Conservation (phyloP, 92 coral and sea anemone genomes). For the Diadumene lineata region DNA sequence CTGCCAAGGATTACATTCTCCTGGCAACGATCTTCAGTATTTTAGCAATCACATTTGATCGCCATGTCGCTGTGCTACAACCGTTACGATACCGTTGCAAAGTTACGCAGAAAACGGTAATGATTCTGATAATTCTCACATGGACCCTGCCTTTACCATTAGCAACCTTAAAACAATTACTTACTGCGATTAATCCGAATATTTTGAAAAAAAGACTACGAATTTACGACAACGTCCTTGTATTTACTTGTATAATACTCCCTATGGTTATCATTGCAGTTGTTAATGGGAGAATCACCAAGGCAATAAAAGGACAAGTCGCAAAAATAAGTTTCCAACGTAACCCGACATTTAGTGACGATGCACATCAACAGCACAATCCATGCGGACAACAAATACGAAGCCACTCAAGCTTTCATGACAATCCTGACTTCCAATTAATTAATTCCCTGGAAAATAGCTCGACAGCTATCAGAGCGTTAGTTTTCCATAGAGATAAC, state of each 20-base stretch:
- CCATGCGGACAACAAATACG: neutral
- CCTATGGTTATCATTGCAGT: constrained; percentile 54
- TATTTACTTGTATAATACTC: constrained; percentile 29
- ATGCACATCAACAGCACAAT: neutral
- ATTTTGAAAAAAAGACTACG: neutral
- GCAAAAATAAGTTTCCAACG: constrained; percentile 18
- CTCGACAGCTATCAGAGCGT: neutral
- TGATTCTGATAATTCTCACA: constrained; percentile 18
- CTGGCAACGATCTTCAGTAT: constrained; percentile 47
- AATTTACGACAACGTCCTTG: constrained; percentile 54
- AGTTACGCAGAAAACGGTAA: constrained; percentile 40
- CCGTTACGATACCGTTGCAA: constrained; percentile 57
- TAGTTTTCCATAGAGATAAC: neutral
- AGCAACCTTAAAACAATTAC: constrained; percentile 49
- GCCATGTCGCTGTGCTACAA: constrained; percentile 58
- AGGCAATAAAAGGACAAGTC: constrained; percentile 45
- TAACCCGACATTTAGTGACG: neutral
- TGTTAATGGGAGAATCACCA: constrained; percentile 49
- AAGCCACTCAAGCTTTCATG: too few species aligned
- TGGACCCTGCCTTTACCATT: constrained; percentile 63
- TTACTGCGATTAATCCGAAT: constrained; percentile 15
- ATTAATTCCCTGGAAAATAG: neutral
- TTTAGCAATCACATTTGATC: constrained; percentile 63
- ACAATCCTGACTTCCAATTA: neutral
- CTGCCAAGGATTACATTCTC: constrained; percentile 60